A percentile compares a stretch with the other conserved stretches of the same genome.
Evolutionary conservation across 2,797 vertebrate genomes (phyloP).

Genomic region (Potorous gilbertii): DNA sequence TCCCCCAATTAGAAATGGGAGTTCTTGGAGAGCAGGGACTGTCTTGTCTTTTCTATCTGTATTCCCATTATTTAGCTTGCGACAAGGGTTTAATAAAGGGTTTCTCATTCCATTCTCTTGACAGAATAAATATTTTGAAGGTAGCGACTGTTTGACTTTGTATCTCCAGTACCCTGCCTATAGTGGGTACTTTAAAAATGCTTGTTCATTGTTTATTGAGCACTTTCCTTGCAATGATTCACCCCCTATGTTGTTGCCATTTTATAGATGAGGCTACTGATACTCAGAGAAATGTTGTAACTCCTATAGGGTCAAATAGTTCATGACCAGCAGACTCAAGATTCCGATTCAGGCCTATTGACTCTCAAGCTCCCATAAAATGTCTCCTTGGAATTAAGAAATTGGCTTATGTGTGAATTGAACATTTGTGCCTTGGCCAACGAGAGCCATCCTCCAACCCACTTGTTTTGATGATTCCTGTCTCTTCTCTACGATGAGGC

Average conservation of each 20-base stretch:
- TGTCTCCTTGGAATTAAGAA: neutral
- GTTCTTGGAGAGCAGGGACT: neutral
- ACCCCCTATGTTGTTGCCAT: neutral
- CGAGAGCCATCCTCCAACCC: neutral
- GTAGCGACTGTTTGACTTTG: neutral
- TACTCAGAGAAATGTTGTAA: neutral
- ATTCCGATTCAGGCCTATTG: neutral
- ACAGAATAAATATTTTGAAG: neutral
- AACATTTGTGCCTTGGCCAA: neutral
- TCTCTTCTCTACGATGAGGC: constrained; percentile 60
- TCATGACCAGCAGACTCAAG: neutral
- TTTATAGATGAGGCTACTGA: neutral
- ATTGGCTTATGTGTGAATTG: neutral
- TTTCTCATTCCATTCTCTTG: neutral
- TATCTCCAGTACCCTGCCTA: neutral
- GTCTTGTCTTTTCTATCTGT: neutral
- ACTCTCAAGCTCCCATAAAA: neutral
- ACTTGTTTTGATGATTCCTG: constrained; percentile 39
- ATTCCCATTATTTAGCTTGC: neutral
- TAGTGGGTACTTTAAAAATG: neutral
- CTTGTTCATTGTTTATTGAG: neutral
- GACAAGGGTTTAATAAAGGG: neutral
- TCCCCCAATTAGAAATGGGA: neutral
- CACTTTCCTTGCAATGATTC: neutral
- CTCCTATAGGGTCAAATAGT: neutral